Base-by-base conservation (phyloP, 2,888 invertebrate species). In the Melipona beecheii region DNA sequence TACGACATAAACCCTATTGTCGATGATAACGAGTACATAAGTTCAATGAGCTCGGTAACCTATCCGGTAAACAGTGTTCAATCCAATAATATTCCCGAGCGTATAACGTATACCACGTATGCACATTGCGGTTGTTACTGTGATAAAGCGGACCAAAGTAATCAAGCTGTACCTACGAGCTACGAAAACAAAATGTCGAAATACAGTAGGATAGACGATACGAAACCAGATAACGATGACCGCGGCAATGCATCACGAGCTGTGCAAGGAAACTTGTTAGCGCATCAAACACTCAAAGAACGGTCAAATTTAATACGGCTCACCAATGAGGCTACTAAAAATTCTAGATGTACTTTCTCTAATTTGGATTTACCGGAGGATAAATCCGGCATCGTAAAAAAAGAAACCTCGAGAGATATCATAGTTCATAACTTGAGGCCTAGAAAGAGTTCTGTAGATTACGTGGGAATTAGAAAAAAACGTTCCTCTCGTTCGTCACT, bases 391-490 rank as follows among this genome's bases (percentile, higher is more conserved):
- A 49, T 9, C 13, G 56, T 4, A 4, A 75, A 2, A 6, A 43
- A 24, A 0, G 15, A 52, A 1, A 17, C 27, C 9, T 27, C 64
- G 0, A 56, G 1, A 4, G 58, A 13, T 13, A 62, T 50, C 50
- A 58, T 83, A 13, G 75, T 81, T 36, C 79, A 80, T 6, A 91
- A 85, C 54, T 82, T 93, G 58, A 89, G 93, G 72, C 93, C 94
- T 11, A 87, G 93, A 54, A 93, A 89, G 31, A 73, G 73, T 60
- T 88, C 89, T 2, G 83, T 92, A 0, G 84, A 90, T 75, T 91
- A 92, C 54, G 76, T 80, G 19, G 85, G 78, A 2, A 77, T 43
- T 11, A 91, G 84, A 36, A 91, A 21, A 21, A 82, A 62, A 64
- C 9, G 13, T 9, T 1, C 21, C 21, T 2, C 50, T 1, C 66